Conservation (phyloP, 2,113 vertebrate genomes). For the Salvelinus sp. region DNA sequence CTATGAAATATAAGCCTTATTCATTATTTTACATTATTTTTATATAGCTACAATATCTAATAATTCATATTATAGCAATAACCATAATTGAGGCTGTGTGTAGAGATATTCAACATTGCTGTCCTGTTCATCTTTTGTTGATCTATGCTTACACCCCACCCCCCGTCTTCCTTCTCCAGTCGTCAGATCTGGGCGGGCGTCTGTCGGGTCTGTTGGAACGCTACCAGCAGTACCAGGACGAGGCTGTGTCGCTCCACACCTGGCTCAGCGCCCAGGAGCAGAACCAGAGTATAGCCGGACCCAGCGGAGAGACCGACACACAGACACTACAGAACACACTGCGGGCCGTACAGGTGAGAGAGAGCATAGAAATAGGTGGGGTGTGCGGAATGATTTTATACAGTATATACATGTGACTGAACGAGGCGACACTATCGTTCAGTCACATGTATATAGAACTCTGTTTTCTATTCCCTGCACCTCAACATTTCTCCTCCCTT, state of each 20-base stretch:
- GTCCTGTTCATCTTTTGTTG: neutral
- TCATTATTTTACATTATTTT: neutral
- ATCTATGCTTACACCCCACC: no score
- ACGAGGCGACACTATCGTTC: no score
- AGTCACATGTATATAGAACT: neutral
- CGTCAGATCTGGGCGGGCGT: conserved; percentile 82
- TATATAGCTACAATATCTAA: no score
- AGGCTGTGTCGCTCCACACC: conserved; percentile 76
- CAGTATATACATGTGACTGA: neutral
- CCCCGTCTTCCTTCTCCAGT: conserved; percentile 67
- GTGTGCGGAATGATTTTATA: neutral
- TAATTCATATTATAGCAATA: neutral
- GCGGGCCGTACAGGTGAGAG: conserved; percentile 80
- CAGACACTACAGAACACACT: conserved; percentile 83
- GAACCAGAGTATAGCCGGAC: conserved; percentile 69
- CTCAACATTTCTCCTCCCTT: no score
- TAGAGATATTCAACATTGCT: no score
- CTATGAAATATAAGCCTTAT: neutral
- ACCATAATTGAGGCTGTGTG: neutral
- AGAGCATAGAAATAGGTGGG: neutral
- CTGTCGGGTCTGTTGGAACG: conserved; percentile 81
- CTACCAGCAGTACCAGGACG: conserved; percentile 92
- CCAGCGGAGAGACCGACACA: conserved; percentile 82
- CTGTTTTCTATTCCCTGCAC: neutral
- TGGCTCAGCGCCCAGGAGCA: conserved; percentile 86